Conservation (phyloP, 2,113 vertebrate genomes). For the Pica pica region DNA sequence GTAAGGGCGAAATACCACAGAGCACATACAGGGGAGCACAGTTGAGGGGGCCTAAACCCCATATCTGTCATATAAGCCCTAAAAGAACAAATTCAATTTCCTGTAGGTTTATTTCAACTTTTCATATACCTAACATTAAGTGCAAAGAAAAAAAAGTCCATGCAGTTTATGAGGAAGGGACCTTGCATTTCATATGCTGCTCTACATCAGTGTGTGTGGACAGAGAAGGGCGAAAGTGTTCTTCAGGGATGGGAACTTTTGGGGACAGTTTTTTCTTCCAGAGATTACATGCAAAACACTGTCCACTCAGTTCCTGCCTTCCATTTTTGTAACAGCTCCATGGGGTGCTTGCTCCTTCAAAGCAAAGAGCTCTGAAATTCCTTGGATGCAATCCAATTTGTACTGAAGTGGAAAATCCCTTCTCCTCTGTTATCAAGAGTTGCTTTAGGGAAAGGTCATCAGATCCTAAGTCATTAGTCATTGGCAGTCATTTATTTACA, state of each 20-base stretch:
- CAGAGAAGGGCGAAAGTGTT: not conserved
- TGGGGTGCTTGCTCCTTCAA: not conserved
- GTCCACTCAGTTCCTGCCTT: not conserved
- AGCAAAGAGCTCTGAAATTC: not conserved
- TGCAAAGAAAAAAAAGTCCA: not conserved
- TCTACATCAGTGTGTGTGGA: not conserved
- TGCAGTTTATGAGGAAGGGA: not conserved
- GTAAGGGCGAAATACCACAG: not conserved
- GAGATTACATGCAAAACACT: not conserved
- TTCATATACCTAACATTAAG: not conserved
- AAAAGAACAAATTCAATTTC: not conserved
- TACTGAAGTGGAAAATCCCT: constrained; percentile 24
- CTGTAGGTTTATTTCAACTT: not conserved
- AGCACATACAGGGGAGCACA: not conserved
- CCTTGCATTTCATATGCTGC: not conserved
- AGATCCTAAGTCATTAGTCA: not conserved
- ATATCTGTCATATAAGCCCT: not conserved
- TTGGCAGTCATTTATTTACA: not conserved
- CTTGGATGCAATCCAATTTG: not conserved
- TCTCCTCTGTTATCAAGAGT: not conserved
- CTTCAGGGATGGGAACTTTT: not conserved
- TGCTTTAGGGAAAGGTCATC: constrained; percentile 1
- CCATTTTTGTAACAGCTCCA: not conserved
- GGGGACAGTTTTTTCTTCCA: not conserved
- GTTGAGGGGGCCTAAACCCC: not conserved